Conservation (phyloP, 2,888 invertebrate species). For the Tipula vernalis region DNA sequence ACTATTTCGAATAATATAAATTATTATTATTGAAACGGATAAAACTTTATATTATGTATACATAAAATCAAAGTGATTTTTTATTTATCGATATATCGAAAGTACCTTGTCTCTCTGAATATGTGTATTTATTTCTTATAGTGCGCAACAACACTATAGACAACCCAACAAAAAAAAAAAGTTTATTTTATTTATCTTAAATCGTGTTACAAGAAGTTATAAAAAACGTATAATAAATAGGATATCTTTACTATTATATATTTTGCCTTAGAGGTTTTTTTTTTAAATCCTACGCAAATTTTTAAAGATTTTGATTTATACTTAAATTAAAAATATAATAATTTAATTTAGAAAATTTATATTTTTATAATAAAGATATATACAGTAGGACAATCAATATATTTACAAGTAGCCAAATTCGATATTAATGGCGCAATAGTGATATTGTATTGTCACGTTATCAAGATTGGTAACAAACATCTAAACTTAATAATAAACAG, state of each 20-base stretch:
- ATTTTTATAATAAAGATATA: not conserved
- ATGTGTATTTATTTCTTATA: not conserved
- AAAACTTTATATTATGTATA: not conserved
- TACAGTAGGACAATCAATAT: not conserved
- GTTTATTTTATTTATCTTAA: not conserved
- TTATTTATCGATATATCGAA: not conserved
- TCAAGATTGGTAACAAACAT: not conserved
- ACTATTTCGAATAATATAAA: conserved; percentile 6
- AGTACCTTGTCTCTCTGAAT: not conserved
- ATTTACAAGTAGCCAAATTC: not conserved
- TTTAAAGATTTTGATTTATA: not conserved
- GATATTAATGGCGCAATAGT: not conserved
- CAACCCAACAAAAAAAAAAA: not conserved
- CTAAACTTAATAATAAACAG: not conserved
- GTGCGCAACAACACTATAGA: not conserved
- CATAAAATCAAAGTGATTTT: not conserved
- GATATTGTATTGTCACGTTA: not conserved
- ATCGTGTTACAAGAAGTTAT: not conserved
- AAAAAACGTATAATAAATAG: not conserved
- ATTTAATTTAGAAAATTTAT: not conserved
- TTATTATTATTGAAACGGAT: not conserved
- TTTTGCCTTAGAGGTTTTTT: not conserved
- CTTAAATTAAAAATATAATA: not conserved
- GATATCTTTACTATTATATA: not conserved
- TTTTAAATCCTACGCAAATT: not conserved